Evolutionary conservation across 2,113 vertebrate genomes (phyloP).

Genomic region (Cololabis saira): DNA sequence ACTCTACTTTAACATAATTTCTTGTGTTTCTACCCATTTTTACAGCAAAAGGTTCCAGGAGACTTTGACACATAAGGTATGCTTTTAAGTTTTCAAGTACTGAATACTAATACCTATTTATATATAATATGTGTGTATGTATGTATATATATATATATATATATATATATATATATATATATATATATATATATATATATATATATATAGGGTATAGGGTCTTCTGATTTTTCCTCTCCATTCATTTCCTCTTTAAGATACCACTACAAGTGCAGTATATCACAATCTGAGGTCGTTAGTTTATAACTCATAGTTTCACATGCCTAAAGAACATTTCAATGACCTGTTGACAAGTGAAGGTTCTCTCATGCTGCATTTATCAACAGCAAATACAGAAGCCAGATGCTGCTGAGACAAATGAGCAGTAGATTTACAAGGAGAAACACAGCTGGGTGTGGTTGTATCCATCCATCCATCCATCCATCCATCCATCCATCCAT

Average conservation of each 20-base stretch:
- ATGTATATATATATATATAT: too few species aligned
- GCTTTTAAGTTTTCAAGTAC: constrained; percentile 44
- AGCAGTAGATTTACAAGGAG: constrained; percentile 6
- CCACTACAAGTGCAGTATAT: not conserved
- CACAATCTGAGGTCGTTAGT: not conserved
- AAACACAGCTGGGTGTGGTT: not conserved
- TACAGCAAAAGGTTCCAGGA: constrained; percentile 89
- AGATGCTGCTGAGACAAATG: not conserved
- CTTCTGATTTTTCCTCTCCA: not conserved
- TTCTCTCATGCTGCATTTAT: not conserved
- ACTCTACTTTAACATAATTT: not conserved
- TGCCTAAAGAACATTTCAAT: constrained; percentile 1
- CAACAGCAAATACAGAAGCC: constrained; percentile 7
- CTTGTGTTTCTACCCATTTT: constrained; percentile 25
- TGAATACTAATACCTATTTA: not conserved
- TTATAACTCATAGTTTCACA: constrained; percentile 22
- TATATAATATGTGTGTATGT: too few species aligned
- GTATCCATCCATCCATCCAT: too few species aligned
- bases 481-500: too few species aligned
- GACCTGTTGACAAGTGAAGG: constrained; percentile 27
- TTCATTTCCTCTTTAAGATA: constrained; percentile 2
- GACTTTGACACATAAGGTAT: constrained; percentile 93
- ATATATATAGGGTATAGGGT: too few species aligned
- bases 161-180: too few species aligned
- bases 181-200: too few species aligned